Percentiles rank a stretch among this genome's conserved stretches.
phyloP scores from a whole-genome alignment of 1,140 invertebrate genomes.

The Amyelois transitella region DNA sequence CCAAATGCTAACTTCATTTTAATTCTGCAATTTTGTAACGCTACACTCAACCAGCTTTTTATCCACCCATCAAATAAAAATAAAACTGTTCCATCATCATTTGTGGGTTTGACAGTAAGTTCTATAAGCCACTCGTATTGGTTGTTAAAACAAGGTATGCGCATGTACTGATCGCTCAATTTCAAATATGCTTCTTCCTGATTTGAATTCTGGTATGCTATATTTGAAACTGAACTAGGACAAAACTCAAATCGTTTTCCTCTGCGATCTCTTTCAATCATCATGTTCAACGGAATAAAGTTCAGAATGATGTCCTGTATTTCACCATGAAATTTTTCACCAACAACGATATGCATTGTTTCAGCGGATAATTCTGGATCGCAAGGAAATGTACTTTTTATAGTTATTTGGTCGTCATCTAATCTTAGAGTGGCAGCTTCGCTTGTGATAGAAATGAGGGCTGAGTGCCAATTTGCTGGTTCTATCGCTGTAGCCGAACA shows the following conservation, averaged over 20 bases:
- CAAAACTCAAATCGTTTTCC: constrained; percentile 20
- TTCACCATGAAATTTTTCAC: constrained; percentile 53
- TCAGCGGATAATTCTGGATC: constrained; percentile 47
- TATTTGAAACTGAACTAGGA: constrained; percentile 41
- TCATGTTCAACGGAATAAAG: constrained; percentile 48
- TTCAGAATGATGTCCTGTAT: constrained; percentile 58
- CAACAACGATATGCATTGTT: constrained; percentile 39
- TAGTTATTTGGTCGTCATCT: constrained; percentile 34
- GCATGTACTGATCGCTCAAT: constrained; percentile 45
- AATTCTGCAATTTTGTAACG: constrained; percentile 44
- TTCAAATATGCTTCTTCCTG: constrained; percentile 48
- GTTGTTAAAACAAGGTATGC: constrained; percentile 46
- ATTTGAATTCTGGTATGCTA: constrained; percentile 48
- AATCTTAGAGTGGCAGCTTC: constrained; percentile 44
- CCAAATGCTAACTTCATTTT: constrained; percentile 39
- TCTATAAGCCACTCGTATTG: constrained; percentile 49
- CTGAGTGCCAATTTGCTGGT: constrained; percentile 46
- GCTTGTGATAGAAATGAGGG: constrained; percentile 44
- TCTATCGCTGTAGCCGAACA: constrained; percentile 41
- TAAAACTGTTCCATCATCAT: constrained; percentile 43
- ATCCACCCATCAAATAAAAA: constrained; percentile 30
- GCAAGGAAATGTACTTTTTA: constrained; percentile 42
- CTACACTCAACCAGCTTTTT: constrained; percentile 42
- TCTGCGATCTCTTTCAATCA: constrained; percentile 23
- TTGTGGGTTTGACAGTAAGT: constrained; percentile 47